These are phyloP conservation scores for Neopelma chrysocephalum DNA, from an alignment of 2,797 vertebrate genomes.

Conservation along the genomic window DNA sequence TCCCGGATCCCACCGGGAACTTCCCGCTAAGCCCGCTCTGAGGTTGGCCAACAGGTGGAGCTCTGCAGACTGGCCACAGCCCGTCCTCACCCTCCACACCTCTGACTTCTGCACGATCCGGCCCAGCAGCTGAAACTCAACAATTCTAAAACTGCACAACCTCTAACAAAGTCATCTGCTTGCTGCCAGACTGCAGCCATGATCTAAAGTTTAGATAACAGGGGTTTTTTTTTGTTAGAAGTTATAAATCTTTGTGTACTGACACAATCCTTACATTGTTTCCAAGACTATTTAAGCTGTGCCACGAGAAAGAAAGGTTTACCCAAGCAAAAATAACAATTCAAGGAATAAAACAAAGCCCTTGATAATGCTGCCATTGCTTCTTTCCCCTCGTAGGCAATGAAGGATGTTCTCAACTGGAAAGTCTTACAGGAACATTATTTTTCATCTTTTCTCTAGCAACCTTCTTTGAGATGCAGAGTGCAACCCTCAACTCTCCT, in stretches of 20 bases:
- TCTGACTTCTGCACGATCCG: neutral
- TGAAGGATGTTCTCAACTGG: neutral
- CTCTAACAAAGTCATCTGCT: neutral
- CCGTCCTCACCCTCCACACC: neutral
- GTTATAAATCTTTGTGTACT: neutral
- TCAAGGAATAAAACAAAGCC: neutral
- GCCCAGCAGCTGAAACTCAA: neutral
- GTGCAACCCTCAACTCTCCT: neutral
- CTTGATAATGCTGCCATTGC: neutral
- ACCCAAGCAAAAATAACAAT: neutral
- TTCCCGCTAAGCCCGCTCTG: neutral
- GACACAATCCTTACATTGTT: neutral
- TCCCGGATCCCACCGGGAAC: neutral
- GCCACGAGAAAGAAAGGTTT: neutral
- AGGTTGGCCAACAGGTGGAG: constrained; percentile 39
- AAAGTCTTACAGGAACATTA: neutral
- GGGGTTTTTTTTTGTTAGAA: neutral
- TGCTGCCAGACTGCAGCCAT: neutral
- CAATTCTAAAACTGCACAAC: neutral
- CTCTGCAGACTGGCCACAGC: neutral
- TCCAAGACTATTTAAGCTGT: neutral
- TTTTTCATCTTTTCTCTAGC: neutral
- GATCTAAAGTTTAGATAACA: neutral
- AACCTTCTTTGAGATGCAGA: neutral
- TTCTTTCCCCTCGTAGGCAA: neutral